These are phyloP conservation scores for Actinostola sp. DNA, from an alignment of 92 coral and sea anemone genomes.

Conservation along the genomic window DNA sequence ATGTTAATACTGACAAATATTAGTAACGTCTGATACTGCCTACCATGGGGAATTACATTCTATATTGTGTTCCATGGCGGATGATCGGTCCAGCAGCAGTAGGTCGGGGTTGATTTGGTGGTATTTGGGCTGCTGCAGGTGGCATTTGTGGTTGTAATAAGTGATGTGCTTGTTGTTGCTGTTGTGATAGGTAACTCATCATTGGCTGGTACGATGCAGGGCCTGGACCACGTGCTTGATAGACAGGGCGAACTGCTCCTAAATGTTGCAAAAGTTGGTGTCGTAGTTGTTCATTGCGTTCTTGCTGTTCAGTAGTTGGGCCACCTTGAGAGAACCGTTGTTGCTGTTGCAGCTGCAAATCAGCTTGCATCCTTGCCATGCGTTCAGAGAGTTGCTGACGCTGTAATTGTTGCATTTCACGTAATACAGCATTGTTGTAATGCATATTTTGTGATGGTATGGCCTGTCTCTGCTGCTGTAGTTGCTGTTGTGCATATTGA, in stretches of 20 bases:
- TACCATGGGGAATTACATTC: no score
- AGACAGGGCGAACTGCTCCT: constrained; percentile 31
- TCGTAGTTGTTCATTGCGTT: constrained; percentile 49
- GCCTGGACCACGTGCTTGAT: constrained; percentile 4
- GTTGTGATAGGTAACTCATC: constrained; percentile 16
- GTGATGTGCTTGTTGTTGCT: constrained; percentile 21
- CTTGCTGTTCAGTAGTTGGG: background rate
- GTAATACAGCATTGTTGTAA: constrained; percentile 8
- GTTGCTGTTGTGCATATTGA: constrained; percentile 51
- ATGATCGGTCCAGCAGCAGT: background rate
- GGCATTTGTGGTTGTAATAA: constrained; percentile 8
- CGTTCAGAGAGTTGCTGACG: constrained; percentile 35
- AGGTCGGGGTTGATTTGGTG: constrained; percentile 13
- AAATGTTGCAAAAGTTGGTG: constrained; percentile 47
- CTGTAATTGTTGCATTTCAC: constrained; percentile 27
- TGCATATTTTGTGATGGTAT: constrained; percentile 31
- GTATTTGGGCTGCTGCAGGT: constrained; percentile 9
- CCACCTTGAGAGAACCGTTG: constrained; percentile 30
- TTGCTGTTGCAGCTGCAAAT: constrained; percentile 52
- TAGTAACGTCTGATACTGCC: no score
- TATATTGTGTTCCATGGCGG: constrained; percentile 4
- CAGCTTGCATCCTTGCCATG: constrained; percentile 50
- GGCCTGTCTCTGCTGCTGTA: constrained; percentile 45
- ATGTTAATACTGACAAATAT: no score
- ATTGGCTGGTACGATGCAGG: constrained; percentile 35